A percentile compares a stretch with the other conserved stretches of the same genome.
These are phyloP conservation scores for Ctena decussata DNA, from an alignment of 2,888 invertebrate species.

Conservation along the genomic window DNA sequence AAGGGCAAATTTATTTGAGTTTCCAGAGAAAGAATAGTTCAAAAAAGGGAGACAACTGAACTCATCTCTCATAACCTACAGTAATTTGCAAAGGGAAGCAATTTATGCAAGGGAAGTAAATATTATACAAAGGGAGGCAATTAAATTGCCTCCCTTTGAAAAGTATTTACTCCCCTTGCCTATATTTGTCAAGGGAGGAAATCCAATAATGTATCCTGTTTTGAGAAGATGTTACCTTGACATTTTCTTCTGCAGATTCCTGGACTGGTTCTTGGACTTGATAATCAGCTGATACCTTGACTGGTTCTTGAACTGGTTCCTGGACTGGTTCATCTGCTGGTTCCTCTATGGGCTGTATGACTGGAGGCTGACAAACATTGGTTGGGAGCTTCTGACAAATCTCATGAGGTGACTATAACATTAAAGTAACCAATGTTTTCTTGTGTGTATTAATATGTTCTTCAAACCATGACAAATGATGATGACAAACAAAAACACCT, in stretches of 20 bases:
- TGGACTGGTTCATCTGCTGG: neutral
- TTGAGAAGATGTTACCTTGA: neutral
- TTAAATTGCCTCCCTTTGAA: no score
- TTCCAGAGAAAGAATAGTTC: no score
- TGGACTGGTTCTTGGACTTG: neutral
- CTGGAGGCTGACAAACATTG: constrained; percentile 30
- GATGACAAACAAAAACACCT: no score
- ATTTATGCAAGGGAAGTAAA: no score
- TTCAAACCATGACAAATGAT: no score
- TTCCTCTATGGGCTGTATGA: neutral
- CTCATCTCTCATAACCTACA: no score
- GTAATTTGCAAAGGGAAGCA: no score
- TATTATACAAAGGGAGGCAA: no score
- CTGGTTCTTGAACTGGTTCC: constrained; percentile 9
- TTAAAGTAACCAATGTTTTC: no score
- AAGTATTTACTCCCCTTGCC: neutral
- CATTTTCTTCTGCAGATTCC: neutral
- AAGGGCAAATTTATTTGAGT: no score
- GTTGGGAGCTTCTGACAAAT: constrained; percentile 38
- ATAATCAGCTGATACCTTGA: neutral
- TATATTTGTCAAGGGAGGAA: neutral
- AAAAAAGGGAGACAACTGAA: no score
- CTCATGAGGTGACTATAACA: constrained; percentile 50
- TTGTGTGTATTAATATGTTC: no score
- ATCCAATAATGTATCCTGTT: neutral